A percentile compares a stretch with the other conserved stretches of the same genome.
Conservation (phyloP, 2,797 vertebrate genomes). For the Picus viridis region DNA sequence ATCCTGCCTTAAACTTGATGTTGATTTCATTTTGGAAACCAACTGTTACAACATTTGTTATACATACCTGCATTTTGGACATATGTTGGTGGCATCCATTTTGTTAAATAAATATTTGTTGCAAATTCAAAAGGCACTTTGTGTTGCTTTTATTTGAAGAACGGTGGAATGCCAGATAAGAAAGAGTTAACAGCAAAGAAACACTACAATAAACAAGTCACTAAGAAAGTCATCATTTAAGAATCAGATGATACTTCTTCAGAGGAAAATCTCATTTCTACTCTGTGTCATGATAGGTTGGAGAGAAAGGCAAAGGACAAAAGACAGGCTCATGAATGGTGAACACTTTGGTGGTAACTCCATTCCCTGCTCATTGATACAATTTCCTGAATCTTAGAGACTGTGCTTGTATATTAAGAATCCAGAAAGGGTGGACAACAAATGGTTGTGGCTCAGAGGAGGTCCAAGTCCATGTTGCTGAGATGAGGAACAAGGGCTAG, state of each 20-base stretch:
- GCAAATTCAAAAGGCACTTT: constrained; percentile 37
- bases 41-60: constrained; percentile 37
- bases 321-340: neutral
- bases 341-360: neutral
- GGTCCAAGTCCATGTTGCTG: neutral
- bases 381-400: neutral
- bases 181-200: neutral
- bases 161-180: neutral
- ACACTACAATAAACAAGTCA: neutral
- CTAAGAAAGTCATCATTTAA: neutral
- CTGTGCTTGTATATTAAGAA: neutral
- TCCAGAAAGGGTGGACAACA: neutral
- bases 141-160: neutral
- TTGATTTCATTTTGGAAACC: constrained; percentile 59
- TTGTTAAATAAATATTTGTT: constrained; percentile 75
- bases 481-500: neutral
- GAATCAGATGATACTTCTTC: neutral
- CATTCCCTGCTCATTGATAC: neutral
- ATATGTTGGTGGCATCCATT: constrained; percentile 49
- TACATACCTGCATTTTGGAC: constrained; percentile 23
- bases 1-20: constrained; percentile 56
- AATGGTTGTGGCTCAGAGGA: neutral
- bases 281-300: neutral
- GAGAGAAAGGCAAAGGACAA: neutral
- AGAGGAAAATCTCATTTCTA: neutral